A percentile compares a stretch with the other conserved stretches of the same genome.
These are phyloP conservation scores for Melinaea marsaeus DNA, from an alignment of 2,888 invertebrate genomes.

Conservation along the genomic window DNA sequence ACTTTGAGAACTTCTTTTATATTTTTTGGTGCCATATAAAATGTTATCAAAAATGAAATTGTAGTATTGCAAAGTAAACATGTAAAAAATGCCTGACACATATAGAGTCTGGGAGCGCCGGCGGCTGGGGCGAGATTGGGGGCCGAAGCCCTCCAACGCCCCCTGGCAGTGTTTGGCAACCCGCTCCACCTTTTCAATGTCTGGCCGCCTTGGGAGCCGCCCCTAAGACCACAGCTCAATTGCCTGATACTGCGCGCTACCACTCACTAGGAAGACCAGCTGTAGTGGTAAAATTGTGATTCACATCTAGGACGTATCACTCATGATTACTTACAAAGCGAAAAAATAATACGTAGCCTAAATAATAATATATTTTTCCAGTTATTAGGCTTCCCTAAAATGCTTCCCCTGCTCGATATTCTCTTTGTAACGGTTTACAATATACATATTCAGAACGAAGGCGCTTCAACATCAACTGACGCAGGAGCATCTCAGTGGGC, in stretches of 20 bases:
- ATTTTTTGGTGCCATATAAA: no score
- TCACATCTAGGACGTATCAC: background rate
- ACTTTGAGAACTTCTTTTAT: no score
- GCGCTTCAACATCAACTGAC: conserved; percentile 12
- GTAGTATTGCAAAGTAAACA: background rate
- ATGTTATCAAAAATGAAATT: no score
- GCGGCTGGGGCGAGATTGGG: conserved; percentile 46
- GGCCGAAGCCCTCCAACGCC: conserved; percentile 60
- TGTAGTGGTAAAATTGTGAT: conserved; percentile 28
- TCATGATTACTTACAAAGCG: no score
- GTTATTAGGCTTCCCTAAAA: no score
- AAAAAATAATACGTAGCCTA: background rate
- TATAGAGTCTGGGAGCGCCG: conserved; percentile 48
- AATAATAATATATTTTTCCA: no score
- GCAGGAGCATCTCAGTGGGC: conserved; percentile 54
- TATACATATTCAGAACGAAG: conserved; percentile 10
- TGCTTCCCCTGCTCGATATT: no score
- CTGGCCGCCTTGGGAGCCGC: conserved; percentile 59
- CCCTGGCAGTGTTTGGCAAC: conserved; percentile 66
- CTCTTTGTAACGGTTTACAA: no score
- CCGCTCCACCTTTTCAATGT: conserved; percentile 70
- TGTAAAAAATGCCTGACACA: background rate
- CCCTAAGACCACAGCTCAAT: conserved; percentile 66
- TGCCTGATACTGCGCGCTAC: conserved; percentile 54
- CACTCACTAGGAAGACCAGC: conserved; percentile 63